Conservation (phyloP, 2,888 invertebrate genomes). For the Tyria jacobaeae region DNA sequence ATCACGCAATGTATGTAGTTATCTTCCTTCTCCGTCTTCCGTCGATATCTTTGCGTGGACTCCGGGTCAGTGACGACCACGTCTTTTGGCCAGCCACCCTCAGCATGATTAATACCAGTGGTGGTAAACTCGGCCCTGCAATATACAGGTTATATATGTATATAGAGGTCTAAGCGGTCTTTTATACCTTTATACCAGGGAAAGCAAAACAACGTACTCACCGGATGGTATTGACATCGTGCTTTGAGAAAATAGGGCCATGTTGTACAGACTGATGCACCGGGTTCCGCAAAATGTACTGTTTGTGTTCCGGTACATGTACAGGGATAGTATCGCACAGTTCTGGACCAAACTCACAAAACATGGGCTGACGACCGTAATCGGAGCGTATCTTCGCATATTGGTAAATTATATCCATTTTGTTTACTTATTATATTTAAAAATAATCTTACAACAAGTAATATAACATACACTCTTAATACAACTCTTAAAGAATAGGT, state of each 20-base stretch:
- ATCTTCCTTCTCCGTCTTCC: slow-evolving; percentile 90
- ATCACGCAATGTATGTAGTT: slow-evolving; percentile 86
- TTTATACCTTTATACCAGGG: neutral
- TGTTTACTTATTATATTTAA: neutral
- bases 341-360: slow-evolving; percentile 72
- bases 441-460: neutral
- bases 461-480: neutral
- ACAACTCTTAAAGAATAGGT: neutral
- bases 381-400: slow-evolving; percentile 75
- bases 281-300: slow-evolving; percentile 81
- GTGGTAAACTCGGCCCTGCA: slow-evolving; percentile 85
- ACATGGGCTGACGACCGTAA: slow-evolving; percentile 83
- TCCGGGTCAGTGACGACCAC: slow-evolving; percentile 88
- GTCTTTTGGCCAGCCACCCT: slow-evolving; percentile 95
- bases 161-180: too few species aligned
- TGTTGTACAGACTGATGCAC: slow-evolving; percentile 81
- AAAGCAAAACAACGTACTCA: slow-evolving; percentile 30
- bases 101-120: slow-evolving; percentile 89
- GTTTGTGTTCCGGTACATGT: slow-evolving; percentile 65
- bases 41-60: slow-evolving; percentile 90
- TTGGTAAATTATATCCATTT: slow-evolving; percentile 66
- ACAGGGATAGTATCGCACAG: slow-evolving; percentile 74
- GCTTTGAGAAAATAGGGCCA: slow-evolving; percentile 69
- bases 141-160: neutral
- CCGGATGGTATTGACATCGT: slow-evolving; percentile 87